Evolutionary conservation across 2,113 vertebrate genomes (phyloP).

Genomic region (Nycticebus coucang): DNA sequence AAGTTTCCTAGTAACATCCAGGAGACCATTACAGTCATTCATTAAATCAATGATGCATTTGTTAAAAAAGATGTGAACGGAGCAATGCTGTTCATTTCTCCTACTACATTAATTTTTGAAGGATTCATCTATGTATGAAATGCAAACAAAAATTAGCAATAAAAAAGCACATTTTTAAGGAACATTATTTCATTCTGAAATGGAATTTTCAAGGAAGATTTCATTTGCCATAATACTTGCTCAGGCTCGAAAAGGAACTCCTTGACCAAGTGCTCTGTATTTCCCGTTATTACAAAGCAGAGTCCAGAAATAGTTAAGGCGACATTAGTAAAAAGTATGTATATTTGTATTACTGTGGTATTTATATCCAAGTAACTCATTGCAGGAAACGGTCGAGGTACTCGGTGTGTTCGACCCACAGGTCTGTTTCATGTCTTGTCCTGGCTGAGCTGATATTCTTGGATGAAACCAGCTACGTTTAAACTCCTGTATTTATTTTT

Average conservation of each 20-base stretch:
- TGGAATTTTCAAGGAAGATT: background rate
- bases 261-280: background rate
- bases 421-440: conserved; percentile 58
- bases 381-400: conserved; percentile 33
- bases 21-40: background rate
- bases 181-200: background rate
- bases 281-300: background rate
- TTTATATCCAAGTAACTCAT: conserved; percentile 48
- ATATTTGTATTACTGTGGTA: conserved; percentile 42
- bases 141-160: background rate
- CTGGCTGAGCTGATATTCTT: conserved; percentile 45
- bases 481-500: conserved; percentile 67
- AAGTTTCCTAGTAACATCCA: background rate
- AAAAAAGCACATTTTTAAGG: background rate
- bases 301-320: conserved; percentile 1
- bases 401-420: background rate
- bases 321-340: conserved; percentile 7
- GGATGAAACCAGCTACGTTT: conserved; percentile 34
- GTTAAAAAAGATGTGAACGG: background rate
- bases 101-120: background rate
- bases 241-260: background rate
- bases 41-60: conserved; percentile 18
- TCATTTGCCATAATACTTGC: background rate
- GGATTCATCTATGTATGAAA: background rate
- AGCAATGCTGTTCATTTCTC: background rate